Percentiles rank a stretch among this genome's conserved stretches.
phyloP scores from a whole-genome alignment of 2,797 vertebrate species.

The Paratrypauchen microcephalus region DNA sequence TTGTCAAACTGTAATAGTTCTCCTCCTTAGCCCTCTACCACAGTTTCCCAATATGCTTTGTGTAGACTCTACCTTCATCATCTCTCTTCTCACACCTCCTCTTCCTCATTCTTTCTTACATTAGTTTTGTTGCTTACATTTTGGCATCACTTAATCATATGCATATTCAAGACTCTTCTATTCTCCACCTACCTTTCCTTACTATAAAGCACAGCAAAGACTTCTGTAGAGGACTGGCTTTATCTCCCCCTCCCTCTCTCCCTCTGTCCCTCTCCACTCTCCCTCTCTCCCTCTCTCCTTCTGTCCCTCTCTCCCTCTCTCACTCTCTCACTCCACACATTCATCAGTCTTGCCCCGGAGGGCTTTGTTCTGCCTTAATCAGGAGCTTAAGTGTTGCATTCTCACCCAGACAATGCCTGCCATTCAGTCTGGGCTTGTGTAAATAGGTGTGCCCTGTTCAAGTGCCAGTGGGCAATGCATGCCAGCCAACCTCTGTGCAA shows the following conservation, averaged over 20 bases:
- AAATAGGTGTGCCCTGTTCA: conserved; percentile 74
- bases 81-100: neutral
- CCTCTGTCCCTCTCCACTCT: neutral
- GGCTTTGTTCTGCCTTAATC: conserved; percentile 77
- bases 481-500: conserved; percentile 64
- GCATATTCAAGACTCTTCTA: conserved; percentile 15
- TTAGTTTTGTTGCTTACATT: conserved; percentile 15
- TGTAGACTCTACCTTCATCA: conserved; percentile 30
- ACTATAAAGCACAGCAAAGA: conserved; percentile 58
- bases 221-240: conserved; percentile 49
- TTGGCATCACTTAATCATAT: conserved; percentile 40
- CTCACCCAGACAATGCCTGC: conserved; percentile 70
- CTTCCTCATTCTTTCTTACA: conserved; percentile 13
- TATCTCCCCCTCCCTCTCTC: conserved; percentile 21
- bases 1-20: conserved; percentile 40
- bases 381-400: conserved; percentile 77
- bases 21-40: conserved; percentile 43
- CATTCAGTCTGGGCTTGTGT: conserved; percentile 70
- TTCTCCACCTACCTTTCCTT: conserved; percentile 36
- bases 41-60: conserved; percentile 36
- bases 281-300: neutral
- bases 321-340: conserved; percentile 39
- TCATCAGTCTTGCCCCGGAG: conserved; percentile 65
- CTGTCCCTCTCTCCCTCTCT: neutral
- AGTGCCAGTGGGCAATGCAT: conserved; percentile 67